phyloP scores from a whole-genome alignment of 2,797 vertebrate genomes.

The Hafferia zeledoni region DNA sequence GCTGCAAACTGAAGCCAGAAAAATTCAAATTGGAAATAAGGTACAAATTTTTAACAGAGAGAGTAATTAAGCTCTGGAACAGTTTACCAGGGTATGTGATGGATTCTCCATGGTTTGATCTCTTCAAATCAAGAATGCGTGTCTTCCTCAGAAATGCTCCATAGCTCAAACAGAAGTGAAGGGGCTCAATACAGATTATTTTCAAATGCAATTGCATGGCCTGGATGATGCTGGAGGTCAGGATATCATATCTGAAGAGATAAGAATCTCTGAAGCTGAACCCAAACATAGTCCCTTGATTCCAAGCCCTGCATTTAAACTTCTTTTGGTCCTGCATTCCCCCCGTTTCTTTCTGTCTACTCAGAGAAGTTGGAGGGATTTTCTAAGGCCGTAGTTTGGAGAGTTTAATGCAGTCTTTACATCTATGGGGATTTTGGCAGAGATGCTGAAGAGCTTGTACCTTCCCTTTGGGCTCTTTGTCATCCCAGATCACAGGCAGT shows the following conservation, averaged over 20 bases:
- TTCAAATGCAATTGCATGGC: not conserved
- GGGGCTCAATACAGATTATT: not conserved
- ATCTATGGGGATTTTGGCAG: not conserved
- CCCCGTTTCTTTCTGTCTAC: not conserved
- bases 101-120: constrained; percentile 27
- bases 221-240: not conserved
- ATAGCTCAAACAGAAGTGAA: not conserved
- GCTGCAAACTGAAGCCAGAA: constrained; percentile 29
- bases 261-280: not conserved
- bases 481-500: not conserved
- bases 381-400: not conserved
- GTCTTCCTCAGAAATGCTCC: not conserved
- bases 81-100: not conserved
- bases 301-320: not conserved
- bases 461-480: not conserved
- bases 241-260: not conserved
- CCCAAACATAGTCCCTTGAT: not conserved
- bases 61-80: constrained; percentile 42
- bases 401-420: not conserved
- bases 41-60: constrained; percentile 30
- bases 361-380: not conserved
- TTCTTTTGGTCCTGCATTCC: not conserved
- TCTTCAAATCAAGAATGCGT: constrained; percentile 31
- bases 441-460: not conserved
- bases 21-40: constrained; percentile 10